phyloP scores from a whole-genome alignment of 2,113 vertebrate species.

The Datnioides undecimradiatus region DNA sequence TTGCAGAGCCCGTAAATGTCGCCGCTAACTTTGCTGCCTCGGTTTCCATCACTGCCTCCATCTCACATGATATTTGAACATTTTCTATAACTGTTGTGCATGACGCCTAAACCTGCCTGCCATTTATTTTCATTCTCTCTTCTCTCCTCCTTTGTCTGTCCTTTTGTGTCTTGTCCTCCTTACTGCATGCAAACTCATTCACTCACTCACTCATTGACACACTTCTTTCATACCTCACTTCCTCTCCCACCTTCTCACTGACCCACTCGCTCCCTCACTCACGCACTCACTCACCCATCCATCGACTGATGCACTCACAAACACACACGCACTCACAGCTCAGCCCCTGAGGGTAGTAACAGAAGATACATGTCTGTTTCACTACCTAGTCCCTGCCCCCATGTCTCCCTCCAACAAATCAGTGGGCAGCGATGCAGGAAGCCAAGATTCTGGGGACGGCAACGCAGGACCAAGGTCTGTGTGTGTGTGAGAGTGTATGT shows the following conservation, averaged over 20 bases:
- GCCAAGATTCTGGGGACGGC: constrained; percentile 96
- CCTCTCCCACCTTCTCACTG: constrained; percentile 79
- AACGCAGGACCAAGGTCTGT: constrained; percentile 92
- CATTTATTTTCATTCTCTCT: constrained; percentile 82
- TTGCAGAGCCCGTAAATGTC: constrained; percentile 24
- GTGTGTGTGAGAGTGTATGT: constrained; percentile 21
- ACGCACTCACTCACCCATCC: constrained; percentile 69
- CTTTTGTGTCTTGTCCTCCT: constrained; percentile 57
- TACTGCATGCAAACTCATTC: constrained; percentile 73
- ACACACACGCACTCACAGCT: constrained; percentile 87
- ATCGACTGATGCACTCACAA: neutral
- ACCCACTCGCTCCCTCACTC: constrained; percentile 64
- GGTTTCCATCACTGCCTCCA: constrained; percentile 39
- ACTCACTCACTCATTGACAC: constrained; percentile 71
- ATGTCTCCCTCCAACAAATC: constrained; percentile 99
- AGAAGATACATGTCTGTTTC: constrained; percentile 99
- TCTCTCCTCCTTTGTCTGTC: constrained; percentile 68
- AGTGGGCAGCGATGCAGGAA: constrained; percentile 97
- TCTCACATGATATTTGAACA: constrained; percentile 41
- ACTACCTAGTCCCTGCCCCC: constrained; percentile 99
- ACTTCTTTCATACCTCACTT: constrained; percentile 68
- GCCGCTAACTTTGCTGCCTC: constrained; percentile 48
- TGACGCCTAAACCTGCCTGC: constrained; percentile 73
- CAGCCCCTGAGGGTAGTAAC: constrained; percentile 97
- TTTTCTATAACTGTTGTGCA: constrained; percentile 67